A percentile compares a stretch with the other conserved stretches of the same genome.
These are phyloP conservation scores for Meganola albula DNA, from an alignment of 2,888 invertebrate species.

Conservation along the genomic window DNA sequence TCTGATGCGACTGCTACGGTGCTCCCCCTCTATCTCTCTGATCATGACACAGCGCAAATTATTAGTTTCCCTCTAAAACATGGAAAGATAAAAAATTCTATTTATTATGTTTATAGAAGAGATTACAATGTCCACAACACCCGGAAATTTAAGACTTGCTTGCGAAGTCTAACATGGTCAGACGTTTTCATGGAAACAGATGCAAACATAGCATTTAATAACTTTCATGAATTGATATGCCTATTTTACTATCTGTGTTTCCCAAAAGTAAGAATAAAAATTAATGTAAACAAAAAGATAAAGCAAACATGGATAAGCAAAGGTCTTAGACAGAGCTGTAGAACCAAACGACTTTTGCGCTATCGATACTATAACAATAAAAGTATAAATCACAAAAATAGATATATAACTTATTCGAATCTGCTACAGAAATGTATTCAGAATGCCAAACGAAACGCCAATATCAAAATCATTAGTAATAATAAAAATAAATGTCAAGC, in stretches of 20 bases:
- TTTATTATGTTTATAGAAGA: no score
- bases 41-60: conserved; percentile 3
- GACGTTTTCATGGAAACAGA: neutral
- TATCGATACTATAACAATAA: conserved; percentile 1
- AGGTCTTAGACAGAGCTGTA: neutral
- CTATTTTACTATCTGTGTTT: conserved; percentile 5
- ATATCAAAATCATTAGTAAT: no score
- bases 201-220: conserved; percentile 1
- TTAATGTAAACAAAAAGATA: neutral
- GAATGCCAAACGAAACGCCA: no score
- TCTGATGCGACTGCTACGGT: no score
- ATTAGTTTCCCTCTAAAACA: neutral
- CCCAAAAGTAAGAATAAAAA: neutral
- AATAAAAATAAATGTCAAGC: no score
- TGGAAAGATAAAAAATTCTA: neutral
- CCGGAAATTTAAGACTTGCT: conserved; percentile 2
- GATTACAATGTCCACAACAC: neutral
- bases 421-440: no score
- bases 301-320: conserved; percentile 1
- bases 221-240: neutral
- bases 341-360: conserved; percentile 1
- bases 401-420: no score
- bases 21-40: neutral
- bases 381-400: neutral
- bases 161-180: conserved; percentile 1